phyloP scores from a whole-genome alignment of 2,888 invertebrate genomes.

The Ormia ochracea region DNA sequence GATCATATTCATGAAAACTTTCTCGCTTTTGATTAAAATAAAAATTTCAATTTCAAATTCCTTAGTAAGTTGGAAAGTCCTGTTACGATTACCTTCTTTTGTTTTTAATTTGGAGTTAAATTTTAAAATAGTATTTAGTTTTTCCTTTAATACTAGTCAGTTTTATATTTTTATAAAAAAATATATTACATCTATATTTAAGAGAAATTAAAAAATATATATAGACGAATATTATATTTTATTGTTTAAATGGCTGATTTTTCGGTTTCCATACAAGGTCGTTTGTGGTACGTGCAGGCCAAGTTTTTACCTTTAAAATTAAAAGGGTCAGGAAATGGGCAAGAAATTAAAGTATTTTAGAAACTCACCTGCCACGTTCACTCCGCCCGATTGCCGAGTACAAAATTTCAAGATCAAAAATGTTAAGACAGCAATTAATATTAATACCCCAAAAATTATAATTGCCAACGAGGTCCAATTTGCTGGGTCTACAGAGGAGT shows the following conservation, averaged over 20 bases:
- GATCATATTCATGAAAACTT: too few relatives aligned
- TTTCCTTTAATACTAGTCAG: too few relatives aligned
- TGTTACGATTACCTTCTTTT: too few relatives aligned
- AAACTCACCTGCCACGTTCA: conserved; percentile 58
- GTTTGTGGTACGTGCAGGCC: conserved; percentile 42
- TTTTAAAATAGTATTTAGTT: too few relatives aligned
- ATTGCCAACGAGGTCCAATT: conserved; percentile 12
- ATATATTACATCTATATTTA: too few relatives aligned
- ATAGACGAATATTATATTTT: not conserved
- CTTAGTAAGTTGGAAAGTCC: too few relatives aligned
- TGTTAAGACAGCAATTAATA: conserved; percentile 22
- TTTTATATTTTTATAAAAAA: too few relatives aligned
- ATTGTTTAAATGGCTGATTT: conserved; percentile 29
- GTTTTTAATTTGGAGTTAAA: too few relatives aligned
- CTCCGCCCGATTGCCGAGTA: not conserved
- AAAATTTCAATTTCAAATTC: too few relatives aligned
- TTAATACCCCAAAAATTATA: conserved; percentile 34
- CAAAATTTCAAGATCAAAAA: conserved; percentile 29
- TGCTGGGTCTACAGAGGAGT: not conserved
- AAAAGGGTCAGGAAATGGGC: not conserved
- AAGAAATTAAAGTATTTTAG: not conserved
- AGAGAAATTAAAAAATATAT: not conserved
- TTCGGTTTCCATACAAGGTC: not conserved
- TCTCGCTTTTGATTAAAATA: too few relatives aligned
- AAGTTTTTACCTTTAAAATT: conserved; percentile 47